A percentile compares a stretch with the other conserved stretches of the same genome.
Evolutionary conservation across 1,140 invertebrate species (phyloP).

Genomic region (Schlechtendalia chinensis): DNA sequence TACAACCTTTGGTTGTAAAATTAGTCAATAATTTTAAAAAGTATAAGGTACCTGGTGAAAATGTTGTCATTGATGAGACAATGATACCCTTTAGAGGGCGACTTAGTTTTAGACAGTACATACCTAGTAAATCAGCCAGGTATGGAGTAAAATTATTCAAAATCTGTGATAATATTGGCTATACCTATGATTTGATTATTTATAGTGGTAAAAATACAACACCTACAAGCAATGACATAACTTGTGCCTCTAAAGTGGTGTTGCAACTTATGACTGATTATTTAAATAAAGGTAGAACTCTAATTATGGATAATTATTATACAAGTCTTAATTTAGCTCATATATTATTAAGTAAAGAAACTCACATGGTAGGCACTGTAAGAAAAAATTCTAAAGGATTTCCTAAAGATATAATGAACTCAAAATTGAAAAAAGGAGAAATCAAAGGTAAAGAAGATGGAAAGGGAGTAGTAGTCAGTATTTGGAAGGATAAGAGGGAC

Average conservation of each 20-base stretch:
- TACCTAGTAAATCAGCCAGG: background rate
- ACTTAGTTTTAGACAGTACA: background rate
- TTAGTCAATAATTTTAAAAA: no score
- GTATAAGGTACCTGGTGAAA: no score
- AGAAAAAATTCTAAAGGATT: slow-evolving; percentile 53
- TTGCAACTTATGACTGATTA: slow-evolving; percentile 47
- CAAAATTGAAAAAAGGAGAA: slow-evolving; percentile 51
- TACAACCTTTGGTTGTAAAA: no score
- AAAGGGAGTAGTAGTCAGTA: slow-evolving; percentile 54
- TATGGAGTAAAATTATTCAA: slow-evolving; percentile 24
- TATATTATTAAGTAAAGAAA: slow-evolving; percentile 55
- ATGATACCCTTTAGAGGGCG: background rate
- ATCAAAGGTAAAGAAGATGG: slow-evolving; percentile 52
- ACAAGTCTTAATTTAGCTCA: slow-evolving; percentile 55
- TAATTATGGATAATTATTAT: slow-evolving; percentile 58
- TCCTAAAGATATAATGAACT: slow-evolving; percentile 54
- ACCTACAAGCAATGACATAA: slow-evolving; percentile 45
- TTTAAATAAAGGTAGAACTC: slow-evolving; percentile 55
- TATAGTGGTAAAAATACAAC: slow-evolving; percentile 54
- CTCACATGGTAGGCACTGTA: slow-evolving; percentile 54
- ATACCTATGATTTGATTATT: slow-evolving; percentile 53
- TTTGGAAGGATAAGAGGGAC: slow-evolving; percentile 56
- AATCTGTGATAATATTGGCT: background rate
- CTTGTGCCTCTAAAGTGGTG: slow-evolving; percentile 53
- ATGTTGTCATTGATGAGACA: no score